phyloP scores from a whole-genome alignment of 2,888 invertebrate species.

The Melanostoma scalare region DNA sequence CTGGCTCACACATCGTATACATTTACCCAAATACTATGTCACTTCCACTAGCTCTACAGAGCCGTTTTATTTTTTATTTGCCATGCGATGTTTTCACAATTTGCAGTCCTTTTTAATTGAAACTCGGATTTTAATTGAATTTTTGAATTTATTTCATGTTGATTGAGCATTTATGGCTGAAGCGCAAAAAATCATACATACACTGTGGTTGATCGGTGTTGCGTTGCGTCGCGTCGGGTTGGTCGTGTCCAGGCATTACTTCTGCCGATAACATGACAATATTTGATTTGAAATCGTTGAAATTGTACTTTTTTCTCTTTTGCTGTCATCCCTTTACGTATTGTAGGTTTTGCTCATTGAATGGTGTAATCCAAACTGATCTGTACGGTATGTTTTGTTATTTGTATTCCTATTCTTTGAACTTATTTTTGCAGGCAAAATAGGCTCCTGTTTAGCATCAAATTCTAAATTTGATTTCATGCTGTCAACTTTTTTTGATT shows the following conservation, averaged over 20 bases:
- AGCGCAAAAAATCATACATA: conserved; percentile 37
- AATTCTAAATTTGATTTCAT: conserved; percentile 38
- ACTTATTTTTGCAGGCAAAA: conserved; percentile 48
- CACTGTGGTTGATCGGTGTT: conserved; percentile 17
- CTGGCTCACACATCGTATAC: neutral
- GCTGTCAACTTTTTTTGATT: conserved; percentile 18
- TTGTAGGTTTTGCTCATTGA: conserved; percentile 10
- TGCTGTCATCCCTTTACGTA: neutral
- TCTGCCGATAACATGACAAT: conserved; percentile 71
- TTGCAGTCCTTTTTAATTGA: conserved; percentile 73
- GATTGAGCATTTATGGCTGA: conserved; percentile 71
- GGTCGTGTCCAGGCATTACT: conserved; percentile 63
- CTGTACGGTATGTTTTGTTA: neutral
- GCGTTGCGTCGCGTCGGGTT: neutral
- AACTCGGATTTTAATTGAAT: conserved; percentile 73
- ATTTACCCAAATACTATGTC: neutral
- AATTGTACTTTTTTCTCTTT: conserved; percentile 10
- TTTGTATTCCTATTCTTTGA: no score
- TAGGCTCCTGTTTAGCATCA: conserved; percentile 42
- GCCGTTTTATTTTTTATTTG: conserved; percentile 4
- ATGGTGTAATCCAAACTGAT: conserved; percentile 33
- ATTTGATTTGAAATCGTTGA: conserved; percentile 69
- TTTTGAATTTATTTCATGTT: conserved; percentile 73
- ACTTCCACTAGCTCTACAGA: conserved; percentile 16
- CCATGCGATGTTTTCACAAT: conserved; percentile 55